These are phyloP conservation scores for Cheilosia urbana DNA, from an alignment of 2,888 invertebrate species.

Conservation along the genomic window DNA sequence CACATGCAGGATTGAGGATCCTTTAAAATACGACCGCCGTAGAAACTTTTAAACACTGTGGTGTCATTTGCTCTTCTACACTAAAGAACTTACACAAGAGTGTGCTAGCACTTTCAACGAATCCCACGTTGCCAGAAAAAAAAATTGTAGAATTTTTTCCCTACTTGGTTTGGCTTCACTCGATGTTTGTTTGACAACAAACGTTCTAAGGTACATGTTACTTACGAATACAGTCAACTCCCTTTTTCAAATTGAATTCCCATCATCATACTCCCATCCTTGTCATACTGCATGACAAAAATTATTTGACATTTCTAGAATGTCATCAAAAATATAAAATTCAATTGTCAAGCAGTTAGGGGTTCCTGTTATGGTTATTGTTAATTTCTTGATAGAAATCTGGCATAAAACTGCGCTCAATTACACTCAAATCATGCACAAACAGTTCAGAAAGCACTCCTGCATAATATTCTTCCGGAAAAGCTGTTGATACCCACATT, in stretches of 20 bases:
- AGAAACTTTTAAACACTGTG: too few relatives aligned
- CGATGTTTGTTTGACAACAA: conserved; percentile 58
- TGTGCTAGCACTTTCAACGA: too few relatives aligned
- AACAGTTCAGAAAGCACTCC: background rate
- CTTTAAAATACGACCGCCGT: too few relatives aligned
- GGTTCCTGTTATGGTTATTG: conserved; percentile 60
- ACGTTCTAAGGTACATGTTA: conserved; percentile 36
- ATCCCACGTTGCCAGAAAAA: too few relatives aligned
- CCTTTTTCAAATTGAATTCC: background rate
- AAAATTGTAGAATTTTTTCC: too few relatives aligned
- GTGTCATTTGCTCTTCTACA: too few relatives aligned
- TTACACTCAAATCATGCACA: conserved; percentile 43
- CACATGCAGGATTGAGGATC: too few relatives aligned
- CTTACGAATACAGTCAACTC: background rate
- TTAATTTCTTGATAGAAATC: conserved; percentile 21
- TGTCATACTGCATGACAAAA: conserved; percentile 9
- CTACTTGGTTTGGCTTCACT: conserved; percentile 29
- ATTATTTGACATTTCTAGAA: conserved; percentile 57
- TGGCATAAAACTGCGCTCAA: background rate
- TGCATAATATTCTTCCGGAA: background rate
- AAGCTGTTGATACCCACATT: conserved; percentile 7
- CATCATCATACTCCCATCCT: background rate
- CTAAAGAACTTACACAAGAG: too few relatives aligned
- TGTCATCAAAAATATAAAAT: conserved; percentile 67
- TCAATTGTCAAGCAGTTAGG: conserved; percentile 44